Evolutionary conservation across 1,140 invertebrate genomes (phyloP).

Genomic region (Drosophila fuyamai): DNA sequence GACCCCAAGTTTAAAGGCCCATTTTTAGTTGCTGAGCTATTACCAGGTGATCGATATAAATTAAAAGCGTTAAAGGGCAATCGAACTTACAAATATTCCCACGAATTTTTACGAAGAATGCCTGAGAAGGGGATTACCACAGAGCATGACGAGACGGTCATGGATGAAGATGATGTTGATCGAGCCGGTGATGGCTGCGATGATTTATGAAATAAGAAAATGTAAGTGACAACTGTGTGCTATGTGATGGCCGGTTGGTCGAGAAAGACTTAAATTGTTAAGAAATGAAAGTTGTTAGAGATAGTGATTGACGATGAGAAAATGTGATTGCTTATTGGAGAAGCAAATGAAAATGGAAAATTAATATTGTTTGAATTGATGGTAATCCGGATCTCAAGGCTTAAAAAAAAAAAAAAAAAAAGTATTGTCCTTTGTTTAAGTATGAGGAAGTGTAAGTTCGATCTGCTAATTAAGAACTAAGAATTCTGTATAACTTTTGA

Average conservation of each 20-base stretch:
- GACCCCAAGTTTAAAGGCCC: conserved; percentile 16
- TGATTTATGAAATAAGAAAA: conserved; percentile 1
- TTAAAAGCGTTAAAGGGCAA: conserved; percentile 12
- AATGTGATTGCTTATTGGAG: neutral
- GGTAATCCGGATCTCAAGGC: neutral
- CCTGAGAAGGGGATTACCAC: conserved; percentile 7
- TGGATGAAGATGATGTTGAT: neutral
- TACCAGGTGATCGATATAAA: conserved; percentile 19
- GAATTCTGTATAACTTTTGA: neutral
- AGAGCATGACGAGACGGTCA: neutral
- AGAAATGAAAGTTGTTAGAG: neutral
- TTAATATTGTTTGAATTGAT: conserved; percentile 2
- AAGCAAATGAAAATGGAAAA: conserved; percentile 2
- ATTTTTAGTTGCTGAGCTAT: conserved; percentile 12
- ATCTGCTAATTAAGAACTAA: neutral
- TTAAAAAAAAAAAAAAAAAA: neutral
- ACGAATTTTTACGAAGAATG: conserved; percentile 12
- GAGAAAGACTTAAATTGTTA: neutral
- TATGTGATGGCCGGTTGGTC: conserved; percentile 1
- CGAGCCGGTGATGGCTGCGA: conserved; percentile 1
- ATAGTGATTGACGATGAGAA: neutral
- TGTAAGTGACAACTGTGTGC: conserved; percentile 3
- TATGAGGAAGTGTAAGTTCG: neutral
- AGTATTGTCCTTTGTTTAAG: neutral
- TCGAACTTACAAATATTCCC: conserved; percentile 18